These are phyloP conservation scores for Saturnia pavonia DNA, from an alignment of 2,888 invertebrate genomes.

Conservation along the genomic window DNA sequence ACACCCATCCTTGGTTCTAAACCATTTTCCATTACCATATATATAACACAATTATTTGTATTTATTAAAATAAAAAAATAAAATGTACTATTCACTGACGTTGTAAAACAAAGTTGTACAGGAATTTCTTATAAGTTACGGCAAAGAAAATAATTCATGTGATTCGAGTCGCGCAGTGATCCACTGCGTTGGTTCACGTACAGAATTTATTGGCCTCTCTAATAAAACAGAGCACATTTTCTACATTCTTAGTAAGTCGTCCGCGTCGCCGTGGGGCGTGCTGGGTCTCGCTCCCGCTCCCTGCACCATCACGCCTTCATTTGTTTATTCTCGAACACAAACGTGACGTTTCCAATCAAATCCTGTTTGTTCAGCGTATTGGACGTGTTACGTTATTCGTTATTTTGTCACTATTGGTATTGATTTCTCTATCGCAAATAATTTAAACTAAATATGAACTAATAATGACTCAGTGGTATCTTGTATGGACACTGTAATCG, in stretches of 20 bases:
- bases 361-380: conserved; percentile 7
- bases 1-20: no score
- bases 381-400: neutral
- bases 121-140: conserved; percentile 20
- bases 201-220: conserved; percentile 70
- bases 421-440: neutral
- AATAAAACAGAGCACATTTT: conserved; percentile 76
- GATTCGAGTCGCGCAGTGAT: conserved; percentile 44
- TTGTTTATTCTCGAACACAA: conserved; percentile 13
- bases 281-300: neutral
- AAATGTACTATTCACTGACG: neutral
- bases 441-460: no score
- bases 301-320: neutral
- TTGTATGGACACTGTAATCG: no score
- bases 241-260: conserved; percentile 59
- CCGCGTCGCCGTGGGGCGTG: conserved; percentile 29
- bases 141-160: conserved; percentile 50
- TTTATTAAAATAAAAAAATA: neutral
- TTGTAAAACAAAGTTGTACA: neutral
- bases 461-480: no score
- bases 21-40: no score
- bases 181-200: conserved; percentile 63
- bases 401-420: conserved; percentile 3
- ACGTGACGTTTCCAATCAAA: conserved; percentile 18
- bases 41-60: no score